These are phyloP conservation scores for Scaptomyza parva DNA, from an alignment of 2,888 invertebrate species.

Conservation along the genomic window DNA sequence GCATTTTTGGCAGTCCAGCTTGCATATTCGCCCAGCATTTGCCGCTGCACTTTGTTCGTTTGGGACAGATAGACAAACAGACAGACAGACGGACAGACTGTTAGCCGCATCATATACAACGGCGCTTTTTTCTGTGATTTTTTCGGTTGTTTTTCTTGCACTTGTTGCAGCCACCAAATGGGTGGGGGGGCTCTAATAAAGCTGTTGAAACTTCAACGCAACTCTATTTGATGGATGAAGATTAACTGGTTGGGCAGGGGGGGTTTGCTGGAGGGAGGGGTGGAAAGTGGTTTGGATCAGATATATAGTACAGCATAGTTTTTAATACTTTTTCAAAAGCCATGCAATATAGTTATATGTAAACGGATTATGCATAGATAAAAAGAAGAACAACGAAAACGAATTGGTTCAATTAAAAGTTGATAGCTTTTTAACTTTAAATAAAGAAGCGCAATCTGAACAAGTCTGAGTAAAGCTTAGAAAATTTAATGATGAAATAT, in stretches of 20 bases:
- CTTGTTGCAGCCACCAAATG: conserved; percentile 28
- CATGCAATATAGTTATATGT: background rate
- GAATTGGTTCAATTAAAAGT: background rate
- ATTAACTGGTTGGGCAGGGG: conserved; percentile 12
- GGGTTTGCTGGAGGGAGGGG: background rate
- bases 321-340: background rate
- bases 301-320: background rate
- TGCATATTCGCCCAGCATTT: conserved; percentile 11
- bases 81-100: no score
- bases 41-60: background rate
- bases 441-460: background rate
- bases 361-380: background rate
- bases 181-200: conserved; percentile 17
- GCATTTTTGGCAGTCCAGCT: conserved; percentile 27
- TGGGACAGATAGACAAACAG: no score
- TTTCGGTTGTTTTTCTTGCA: conserved; percentile 11
- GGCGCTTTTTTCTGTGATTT: background rate
- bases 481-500: no score
- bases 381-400: background rate
- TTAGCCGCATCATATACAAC: conserved; percentile 2
- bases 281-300: background rate
- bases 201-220: conserved; percentile 14
- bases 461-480: no score
- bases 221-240: conserved; percentile 18
- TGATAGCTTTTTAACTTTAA: background rate